These are phyloP conservation scores for Nannoperca obscura DNA, from an alignment of 2,797 vertebrate genomes.

Conservation along the genomic window DNA sequence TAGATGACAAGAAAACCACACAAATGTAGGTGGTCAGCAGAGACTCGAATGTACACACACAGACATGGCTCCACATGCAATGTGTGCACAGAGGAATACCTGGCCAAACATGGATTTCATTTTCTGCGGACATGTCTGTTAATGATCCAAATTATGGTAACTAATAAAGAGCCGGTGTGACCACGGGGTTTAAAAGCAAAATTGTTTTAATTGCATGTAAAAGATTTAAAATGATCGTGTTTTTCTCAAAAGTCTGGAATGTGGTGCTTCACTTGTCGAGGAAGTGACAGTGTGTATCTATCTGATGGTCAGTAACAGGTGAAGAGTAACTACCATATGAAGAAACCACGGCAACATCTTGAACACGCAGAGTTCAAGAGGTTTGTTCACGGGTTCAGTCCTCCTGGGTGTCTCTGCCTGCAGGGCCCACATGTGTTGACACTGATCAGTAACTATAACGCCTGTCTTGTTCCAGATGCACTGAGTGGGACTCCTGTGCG, in stretches of 20 bases:
- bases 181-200: background rate
- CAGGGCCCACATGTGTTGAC: constrained; percentile 8
- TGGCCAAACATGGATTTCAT: constrained; percentile 24
- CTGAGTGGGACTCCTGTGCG: constrained; percentile 48
- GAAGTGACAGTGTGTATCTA: background rate
- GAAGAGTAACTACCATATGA: background rate
- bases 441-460: constrained; percentile 21
- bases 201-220: background rate
- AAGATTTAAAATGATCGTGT: background rate
- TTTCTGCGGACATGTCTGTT: constrained; percentile 36
- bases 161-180: constrained; percentile 61
- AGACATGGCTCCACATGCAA: background rate
- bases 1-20: constrained; percentile 52
- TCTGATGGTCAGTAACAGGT: background rate
- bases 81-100: background rate
- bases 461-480: constrained; percentile 68
- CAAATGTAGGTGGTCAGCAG: constrained; percentile 15
- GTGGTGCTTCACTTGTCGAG: background rate
- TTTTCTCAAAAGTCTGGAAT: background rate
- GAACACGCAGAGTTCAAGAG: background rate
- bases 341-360: constrained; percentile 1
- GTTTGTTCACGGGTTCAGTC: background rate
- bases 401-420: background rate
- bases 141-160: constrained; percentile 48
- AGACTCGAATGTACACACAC: background rate